Evolutionary conservation across 1,140 invertebrate species (phyloP), one percentile per base, ranked within the genome.

Genomic region (Ostrea denselamellosa): DNA sequence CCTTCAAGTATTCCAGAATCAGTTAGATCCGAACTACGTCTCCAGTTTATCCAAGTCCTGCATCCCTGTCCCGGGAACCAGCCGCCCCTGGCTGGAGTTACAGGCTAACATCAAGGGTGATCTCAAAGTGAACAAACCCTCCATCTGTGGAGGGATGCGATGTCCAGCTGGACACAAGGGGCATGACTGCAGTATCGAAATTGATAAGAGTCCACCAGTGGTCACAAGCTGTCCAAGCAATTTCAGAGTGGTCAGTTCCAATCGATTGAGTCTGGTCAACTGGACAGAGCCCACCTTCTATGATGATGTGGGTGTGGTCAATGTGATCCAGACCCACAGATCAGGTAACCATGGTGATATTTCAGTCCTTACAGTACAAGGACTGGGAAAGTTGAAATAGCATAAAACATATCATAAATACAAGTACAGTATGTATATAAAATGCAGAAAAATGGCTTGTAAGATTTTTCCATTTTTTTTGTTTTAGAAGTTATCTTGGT

Each of bases 231-330:
- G 91, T 88, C 91, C 91, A 4, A 58, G 83, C 8, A 85, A 90
- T 82, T 83, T 90, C 22, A 65, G 86, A 12, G 88, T 90, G 19
- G 89, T 90, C 14, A 90, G 85, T 81, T 54, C 51, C 12, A 85
- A 82, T 4, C 86, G 83, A 68, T 68, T 90, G 19, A 83, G 82
- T 9, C 87, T 88, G 22, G 90, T 91, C 0, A 89, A 84, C 17
- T 93, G 92, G 92, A 89, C 89, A 53, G 91, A 92, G 12, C 92
- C 92, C 0, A 54, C 52, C 5, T 93, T 93, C 65, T 77, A 85
- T 10, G 92, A 93, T 77, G 89, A 93, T 71, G 68, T 89, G 14
- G 91, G 89, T 19, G 86, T 93, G 17, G 85, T 90, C 0, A 82
- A 87, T 53, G 83, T 92, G 0, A 71, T 89, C 77, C 90, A 93